A percentile compares a stretch with the other conserved stretches of the same genome.
These are phyloP conservation scores for Characodon lateralis DNA, from an alignment of 2,797 vertebrate genomes.

Conservation along the genomic window DNA sequence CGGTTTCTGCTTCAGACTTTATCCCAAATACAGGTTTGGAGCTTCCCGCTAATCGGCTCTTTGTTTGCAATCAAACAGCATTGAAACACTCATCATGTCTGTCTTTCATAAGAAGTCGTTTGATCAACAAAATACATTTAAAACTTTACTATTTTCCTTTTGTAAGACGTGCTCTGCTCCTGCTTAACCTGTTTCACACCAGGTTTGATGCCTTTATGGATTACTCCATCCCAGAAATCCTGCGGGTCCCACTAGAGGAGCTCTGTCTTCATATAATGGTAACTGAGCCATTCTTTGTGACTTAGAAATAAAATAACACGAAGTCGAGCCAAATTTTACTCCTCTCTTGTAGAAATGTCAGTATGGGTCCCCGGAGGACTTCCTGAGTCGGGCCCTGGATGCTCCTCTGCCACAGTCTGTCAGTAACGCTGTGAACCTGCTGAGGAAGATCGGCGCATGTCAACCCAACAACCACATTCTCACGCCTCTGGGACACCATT, in stretches of 20 bases:
- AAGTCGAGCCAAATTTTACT: neutral
- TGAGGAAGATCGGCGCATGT: constrained; percentile 94
- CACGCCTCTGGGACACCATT: constrained; percentile 94
- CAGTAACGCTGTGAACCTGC: constrained; percentile 90
- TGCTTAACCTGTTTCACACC: neutral
- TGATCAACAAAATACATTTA: neutral
- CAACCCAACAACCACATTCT: constrained; percentile 82
- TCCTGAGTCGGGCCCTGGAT: constrained; percentile 90
- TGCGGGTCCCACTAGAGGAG: constrained; percentile 96
- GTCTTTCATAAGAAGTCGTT: neutral
- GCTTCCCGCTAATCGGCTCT: neutral
- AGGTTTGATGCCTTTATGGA: constrained; percentile 94
- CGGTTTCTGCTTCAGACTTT: constrained; percentile 96
- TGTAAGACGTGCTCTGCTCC: neutral
- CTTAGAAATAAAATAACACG: neutral
- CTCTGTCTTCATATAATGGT: constrained; percentile 98
- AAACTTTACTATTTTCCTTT: neutral
- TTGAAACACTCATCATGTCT: neutral
- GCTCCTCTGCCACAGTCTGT: constrained; percentile 93
- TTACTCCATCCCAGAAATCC: constrained; percentile 95
- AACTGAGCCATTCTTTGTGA: constrained; percentile 20
- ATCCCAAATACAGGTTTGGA: constrained; percentile 88
- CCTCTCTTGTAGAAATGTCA: constrained; percentile 87
- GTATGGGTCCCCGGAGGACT: constrained; percentile 94
- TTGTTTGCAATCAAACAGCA: constrained; percentile 4